Conservation (phyloP, 1,140 invertebrate species). For the Drosophila repleta region DNA sequence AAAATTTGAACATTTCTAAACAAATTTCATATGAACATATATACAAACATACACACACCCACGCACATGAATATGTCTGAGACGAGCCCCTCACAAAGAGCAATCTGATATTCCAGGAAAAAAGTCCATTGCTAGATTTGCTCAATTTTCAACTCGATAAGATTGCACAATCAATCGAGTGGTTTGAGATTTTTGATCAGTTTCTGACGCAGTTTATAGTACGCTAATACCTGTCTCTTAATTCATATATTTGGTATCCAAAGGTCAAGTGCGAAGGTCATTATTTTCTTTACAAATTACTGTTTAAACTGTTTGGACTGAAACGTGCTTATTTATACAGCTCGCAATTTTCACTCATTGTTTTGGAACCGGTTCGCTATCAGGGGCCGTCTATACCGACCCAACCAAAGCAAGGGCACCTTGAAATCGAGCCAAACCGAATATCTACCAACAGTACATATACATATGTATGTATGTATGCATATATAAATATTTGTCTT, state of each 20-base stretch:
- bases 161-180: too few relatives aligned
- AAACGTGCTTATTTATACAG: slow-evolving; percentile 37
- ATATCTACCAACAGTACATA: slow-evolving; percentile 23
- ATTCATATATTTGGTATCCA: background rate
- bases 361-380: slow-evolving; percentile 67
- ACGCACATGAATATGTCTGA: background rate
- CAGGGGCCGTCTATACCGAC: background rate
- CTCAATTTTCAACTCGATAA: too few relatives aligned
- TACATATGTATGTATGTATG: slow-evolving; percentile 21
- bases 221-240: background rate
- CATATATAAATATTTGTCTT: slow-evolving; percentile 13
- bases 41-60: background rate
- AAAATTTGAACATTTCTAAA: too few relatives aligned
- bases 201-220: background rate
- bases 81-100: background rate
- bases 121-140: too few relatives aligned
- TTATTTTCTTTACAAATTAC: slow-evolving; percentile 45
- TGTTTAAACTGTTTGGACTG: slow-evolving; percentile 22
- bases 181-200: too few relatives aligned
- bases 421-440: slow-evolving; percentile 56
- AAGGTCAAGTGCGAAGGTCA: slow-evolving; percentile 59
- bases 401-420: slow-evolving; percentile 68
- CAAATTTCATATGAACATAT: background rate
- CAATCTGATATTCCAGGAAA: too few relatives aligned
- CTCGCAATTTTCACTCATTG: slow-evolving; percentile 40